These are phyloP conservation scores for Acrossocheilus fasciatus DNA, from an alignment of 2,797 vertebrate species.

Conservation along the genomic window DNA sequence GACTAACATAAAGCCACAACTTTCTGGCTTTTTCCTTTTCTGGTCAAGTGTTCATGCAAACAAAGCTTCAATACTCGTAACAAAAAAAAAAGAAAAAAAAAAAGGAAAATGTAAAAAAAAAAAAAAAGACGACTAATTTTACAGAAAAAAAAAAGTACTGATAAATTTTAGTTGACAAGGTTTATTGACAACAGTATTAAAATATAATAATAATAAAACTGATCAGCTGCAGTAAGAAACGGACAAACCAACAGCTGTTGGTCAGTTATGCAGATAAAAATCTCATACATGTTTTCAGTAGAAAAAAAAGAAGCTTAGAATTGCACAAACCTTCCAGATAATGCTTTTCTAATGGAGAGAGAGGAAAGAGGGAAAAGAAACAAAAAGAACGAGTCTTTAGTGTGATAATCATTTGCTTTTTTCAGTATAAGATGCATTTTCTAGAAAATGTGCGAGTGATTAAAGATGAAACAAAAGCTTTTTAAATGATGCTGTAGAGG, in stretches of 20 bases:
- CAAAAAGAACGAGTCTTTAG: constrained; percentile 84
- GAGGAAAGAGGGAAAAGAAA: constrained; percentile 73
- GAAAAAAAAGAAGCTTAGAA: constrained; percentile 77
- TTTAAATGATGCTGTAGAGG: background rate
- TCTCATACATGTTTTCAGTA: constrained; percentile 68
- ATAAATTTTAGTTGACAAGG: background rate
- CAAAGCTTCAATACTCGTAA: background rate
- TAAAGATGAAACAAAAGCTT: constrained; percentile 21
- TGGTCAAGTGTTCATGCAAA: constrained; percentile 35
- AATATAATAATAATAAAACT: constrained; percentile 7
- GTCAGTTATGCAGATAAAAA: constrained; percentile 78
- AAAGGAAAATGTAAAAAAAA: constrained; percentile 43
- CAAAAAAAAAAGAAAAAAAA: background rate
- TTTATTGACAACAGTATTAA: constrained; percentile 13
- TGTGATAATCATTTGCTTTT: constrained; percentile 65
- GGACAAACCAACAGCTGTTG: constrained; percentile 78
- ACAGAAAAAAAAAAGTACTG: constrained; percentile 9
- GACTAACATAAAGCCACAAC: background rate
- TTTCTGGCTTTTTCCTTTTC: background rate
- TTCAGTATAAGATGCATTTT: constrained; percentile 38
- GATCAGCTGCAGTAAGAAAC: constrained; percentile 6
- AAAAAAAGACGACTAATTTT: background rate
- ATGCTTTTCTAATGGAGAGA: constrained; percentile 89
- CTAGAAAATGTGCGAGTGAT: constrained; percentile 1
- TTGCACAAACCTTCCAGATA: constrained; percentile 89